Percentiles rank a stretch among this genome's conserved stretches.
Conservation (phyloP, 2,113 vertebrate genomes). For the Ictalurus furcatus region DNA sequence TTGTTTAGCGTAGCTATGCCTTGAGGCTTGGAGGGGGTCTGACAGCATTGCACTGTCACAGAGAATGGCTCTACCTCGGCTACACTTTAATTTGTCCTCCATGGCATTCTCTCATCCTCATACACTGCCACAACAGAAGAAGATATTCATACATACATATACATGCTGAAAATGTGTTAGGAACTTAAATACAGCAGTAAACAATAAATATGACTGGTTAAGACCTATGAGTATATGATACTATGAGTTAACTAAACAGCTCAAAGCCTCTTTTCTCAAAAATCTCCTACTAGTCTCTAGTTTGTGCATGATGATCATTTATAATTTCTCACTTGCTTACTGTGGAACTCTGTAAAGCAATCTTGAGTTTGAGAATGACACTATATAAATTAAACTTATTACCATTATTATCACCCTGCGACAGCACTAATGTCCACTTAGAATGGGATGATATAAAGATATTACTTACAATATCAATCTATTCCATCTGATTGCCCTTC, state of each 20-base stretch:
- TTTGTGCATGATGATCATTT: neutral
- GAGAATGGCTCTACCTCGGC: slow-evolving; percentile 70
- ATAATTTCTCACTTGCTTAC: slow-evolving; percentile 1
- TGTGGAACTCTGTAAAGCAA: neutral
- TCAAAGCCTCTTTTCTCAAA: neutral
- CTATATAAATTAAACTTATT: neutral
- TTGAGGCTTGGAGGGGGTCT: slow-evolving; percentile 54
- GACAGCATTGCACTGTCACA: slow-evolving; percentile 70
- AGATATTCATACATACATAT: slow-evolving; percentile 60
- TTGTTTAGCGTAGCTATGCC: slow-evolving; percentile 1
- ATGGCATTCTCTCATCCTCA: slow-evolving; percentile 54
- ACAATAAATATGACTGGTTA: neutral
- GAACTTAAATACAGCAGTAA: neutral
- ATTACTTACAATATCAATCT: slow-evolving; percentile 72
- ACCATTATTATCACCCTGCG: slow-evolving; percentile 46
- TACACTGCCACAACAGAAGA: slow-evolving; percentile 65
- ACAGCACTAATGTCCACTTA: slow-evolving; percentile 61
- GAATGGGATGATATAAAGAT: slow-evolving; percentile 69
- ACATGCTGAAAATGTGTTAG: neutral
- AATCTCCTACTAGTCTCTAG: neutral
- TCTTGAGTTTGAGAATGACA: neutral
- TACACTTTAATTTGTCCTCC: slow-evolving; percentile 58
- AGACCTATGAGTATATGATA: neutral
- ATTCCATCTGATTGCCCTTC: slow-evolving; percentile 72
- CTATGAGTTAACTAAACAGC: neutral